Evolutionary conservation across 2,797 vertebrate genomes (phyloP).

Genomic region (Luscinia luscinia): DNA sequence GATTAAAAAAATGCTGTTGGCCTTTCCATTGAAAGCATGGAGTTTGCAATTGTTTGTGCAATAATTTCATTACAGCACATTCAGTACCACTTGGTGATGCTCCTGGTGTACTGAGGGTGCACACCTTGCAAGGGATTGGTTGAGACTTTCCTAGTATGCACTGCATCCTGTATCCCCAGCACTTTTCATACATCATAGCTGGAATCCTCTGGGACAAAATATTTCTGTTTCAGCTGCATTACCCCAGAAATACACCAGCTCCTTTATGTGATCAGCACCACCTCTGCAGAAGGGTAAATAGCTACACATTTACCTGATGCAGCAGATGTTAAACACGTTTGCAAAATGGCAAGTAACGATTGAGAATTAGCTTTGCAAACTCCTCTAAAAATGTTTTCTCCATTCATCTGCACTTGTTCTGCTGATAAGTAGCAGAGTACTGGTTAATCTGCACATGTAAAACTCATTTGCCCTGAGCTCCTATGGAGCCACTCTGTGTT

Average conservation of each 20-base stretch:
- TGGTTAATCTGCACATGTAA: background rate
- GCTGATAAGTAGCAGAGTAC: background rate
- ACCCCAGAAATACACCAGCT: conserved; percentile 43
- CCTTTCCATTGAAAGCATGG: background rate
- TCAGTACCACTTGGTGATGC: background rate
- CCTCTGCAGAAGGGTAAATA: conserved; percentile 40
- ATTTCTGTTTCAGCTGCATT: conserved; percentile 62
- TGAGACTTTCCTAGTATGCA: conserved; percentile 17
- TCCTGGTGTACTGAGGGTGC: background rate
- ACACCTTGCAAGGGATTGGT: background rate
- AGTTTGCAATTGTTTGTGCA: background rate
- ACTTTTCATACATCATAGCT: conserved; percentile 36
- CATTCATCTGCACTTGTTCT: background rate
- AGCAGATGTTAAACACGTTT: conserved; percentile 36
- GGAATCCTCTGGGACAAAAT: conserved; percentile 44
- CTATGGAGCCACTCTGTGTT: background rate
- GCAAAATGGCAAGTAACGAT: background rate
- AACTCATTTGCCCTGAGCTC: background rate
- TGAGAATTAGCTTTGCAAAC: conserved; percentile 1
- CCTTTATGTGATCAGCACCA: conserved; percentile 38
- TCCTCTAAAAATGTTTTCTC: background rate
- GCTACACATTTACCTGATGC: conserved; percentile 13
- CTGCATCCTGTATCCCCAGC: conserved; percentile 33
- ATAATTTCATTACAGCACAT: background rate
- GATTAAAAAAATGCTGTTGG: background rate